Conservation (phyloP, 2,888 invertebrate genomes). For the Tenthredo amoena region DNA sequence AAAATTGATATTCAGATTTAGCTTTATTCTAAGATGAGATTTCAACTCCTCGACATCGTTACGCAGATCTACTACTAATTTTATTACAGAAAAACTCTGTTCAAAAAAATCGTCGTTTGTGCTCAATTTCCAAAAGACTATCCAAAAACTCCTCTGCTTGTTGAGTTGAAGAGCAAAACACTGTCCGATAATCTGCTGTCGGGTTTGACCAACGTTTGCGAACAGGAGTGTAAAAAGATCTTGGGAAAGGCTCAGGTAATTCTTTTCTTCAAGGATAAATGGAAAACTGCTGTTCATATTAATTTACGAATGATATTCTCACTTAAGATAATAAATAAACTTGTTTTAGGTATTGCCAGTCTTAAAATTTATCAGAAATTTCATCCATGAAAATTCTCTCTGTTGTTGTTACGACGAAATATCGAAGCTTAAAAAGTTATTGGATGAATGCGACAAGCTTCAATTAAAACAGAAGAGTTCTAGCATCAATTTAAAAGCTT, state of each 20-base stretch:
- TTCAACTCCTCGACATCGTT: neutral
- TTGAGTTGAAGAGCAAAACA: constrained; percentile 86
- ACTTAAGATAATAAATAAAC: neutral
- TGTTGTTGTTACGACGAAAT: constrained; percentile 88
- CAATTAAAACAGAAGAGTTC: constrained; percentile 85
- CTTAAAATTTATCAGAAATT: constrained; percentile 83
- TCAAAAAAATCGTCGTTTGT: constrained; percentile 83
- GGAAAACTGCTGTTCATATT: neutral
- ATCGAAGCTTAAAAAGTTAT: constrained; percentile 80
- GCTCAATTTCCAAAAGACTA: constrained; percentile 85
- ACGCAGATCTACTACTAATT: neutral
- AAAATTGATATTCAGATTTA: neutral
- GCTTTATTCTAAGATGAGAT: constrained; percentile 31
- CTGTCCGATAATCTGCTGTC: constrained; percentile 83
- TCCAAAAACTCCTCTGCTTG: constrained; percentile 81
- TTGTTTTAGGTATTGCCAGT: constrained; percentile 79
- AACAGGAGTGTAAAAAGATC: constrained; percentile 81
- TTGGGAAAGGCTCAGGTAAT: constrained; percentile 82
- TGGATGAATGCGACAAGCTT: constrained; percentile 80
- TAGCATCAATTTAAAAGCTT: constrained; percentile 80
- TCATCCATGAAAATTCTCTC: constrained; percentile 85
- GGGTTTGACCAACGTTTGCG: constrained; percentile 82
- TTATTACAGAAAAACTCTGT: constrained; percentile 80
- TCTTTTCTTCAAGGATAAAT: neutral
- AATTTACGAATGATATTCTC: neutral